Conservation (phyloP, 2,888 invertebrate genomes). For the Empis livida region DNA sequence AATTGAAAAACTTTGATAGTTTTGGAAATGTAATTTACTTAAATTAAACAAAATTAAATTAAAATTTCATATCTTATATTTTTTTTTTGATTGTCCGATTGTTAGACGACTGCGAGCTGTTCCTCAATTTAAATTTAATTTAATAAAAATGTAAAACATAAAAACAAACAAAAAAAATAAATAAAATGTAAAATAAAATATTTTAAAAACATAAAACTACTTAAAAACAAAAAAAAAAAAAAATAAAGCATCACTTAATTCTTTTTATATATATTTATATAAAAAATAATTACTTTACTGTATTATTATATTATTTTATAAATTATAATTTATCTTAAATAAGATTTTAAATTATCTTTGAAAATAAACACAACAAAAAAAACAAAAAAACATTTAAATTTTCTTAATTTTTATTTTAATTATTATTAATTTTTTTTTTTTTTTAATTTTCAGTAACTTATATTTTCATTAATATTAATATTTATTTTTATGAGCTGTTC, state of each 20-base stretch:
- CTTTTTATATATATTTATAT: not conserved
- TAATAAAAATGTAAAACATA: too few relatives aligned
- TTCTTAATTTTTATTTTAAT: not conserved
- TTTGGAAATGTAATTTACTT: too few relatives aligned
- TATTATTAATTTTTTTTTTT: not conserved
- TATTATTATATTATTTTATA: not conserved
- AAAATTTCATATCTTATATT: too few relatives aligned
- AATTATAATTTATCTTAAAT: not conserved
- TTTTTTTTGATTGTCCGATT: too few relatives aligned
- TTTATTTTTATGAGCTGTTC: too few relatives aligned
- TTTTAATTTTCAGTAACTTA: too few relatives aligned
- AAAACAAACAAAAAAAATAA: too few relatives aligned
- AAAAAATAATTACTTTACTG: not conserved
- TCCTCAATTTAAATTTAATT: slow-evolving; percentile 2
- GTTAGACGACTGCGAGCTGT: slow-evolving; percentile 5
- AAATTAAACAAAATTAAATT: too few relatives aligned
- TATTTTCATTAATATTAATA: too few relatives aligned
- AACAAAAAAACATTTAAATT: not conserved
- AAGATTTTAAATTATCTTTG: not conserved
- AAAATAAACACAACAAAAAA: not conserved
- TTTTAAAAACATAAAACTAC: not conserved
- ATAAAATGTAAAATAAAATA: not conserved
- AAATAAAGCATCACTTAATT: not conserved
- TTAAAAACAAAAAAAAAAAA: not conserved
- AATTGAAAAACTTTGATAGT: too few relatives aligned